Evolutionary conservation across 2,888 invertebrate species (phyloP).

Genomic region (Patella caerulea): DNA sequence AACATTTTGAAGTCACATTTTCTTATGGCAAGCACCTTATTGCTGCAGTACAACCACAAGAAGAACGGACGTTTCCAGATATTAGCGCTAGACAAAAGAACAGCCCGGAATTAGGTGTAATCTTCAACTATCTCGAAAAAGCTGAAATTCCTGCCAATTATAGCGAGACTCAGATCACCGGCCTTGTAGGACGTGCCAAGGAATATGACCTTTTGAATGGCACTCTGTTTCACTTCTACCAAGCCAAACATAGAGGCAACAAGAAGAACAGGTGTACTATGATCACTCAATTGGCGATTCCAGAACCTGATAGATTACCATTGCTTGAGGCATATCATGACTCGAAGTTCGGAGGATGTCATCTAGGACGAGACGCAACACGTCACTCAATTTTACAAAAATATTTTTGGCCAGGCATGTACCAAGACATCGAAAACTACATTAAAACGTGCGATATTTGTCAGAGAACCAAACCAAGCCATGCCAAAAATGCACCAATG

Average conservation of each 20-base stretch:
- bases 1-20: too few relatives aligned
- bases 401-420: too few relatives aligned
- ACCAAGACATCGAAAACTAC: too few relatives aligned
- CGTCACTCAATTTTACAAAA: constrained; percentile 22
- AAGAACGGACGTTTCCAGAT: too few relatives aligned
- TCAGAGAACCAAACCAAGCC: too few relatives aligned
- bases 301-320: constrained; percentile 21
- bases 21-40: too few relatives aligned
- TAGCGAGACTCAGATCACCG: too few relatives aligned
- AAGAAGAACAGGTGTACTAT: constrained; percentile 1
- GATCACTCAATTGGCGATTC: constrained; percentile 14
- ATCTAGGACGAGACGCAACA: constrained; percentile 22
- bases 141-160: background rate
- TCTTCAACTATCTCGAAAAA: background rate
- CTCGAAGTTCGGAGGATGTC: constrained; percentile 24
- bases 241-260: constrained; percentile 18
- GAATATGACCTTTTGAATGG: constrained; percentile 9
- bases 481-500: too few relatives aligned
- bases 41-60: too few relatives aligned
- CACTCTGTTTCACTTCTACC: constrained; percentile 11
- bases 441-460: too few relatives aligned
- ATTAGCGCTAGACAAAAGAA: too few relatives aligned
- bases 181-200: too few relatives aligned
- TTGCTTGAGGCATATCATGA: constrained; percentile 28
- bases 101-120: background rate